Base-by-base conservation (phyloP, 2,888 invertebrate genomes). In the Drosophila parthenogenetica region DNA sequence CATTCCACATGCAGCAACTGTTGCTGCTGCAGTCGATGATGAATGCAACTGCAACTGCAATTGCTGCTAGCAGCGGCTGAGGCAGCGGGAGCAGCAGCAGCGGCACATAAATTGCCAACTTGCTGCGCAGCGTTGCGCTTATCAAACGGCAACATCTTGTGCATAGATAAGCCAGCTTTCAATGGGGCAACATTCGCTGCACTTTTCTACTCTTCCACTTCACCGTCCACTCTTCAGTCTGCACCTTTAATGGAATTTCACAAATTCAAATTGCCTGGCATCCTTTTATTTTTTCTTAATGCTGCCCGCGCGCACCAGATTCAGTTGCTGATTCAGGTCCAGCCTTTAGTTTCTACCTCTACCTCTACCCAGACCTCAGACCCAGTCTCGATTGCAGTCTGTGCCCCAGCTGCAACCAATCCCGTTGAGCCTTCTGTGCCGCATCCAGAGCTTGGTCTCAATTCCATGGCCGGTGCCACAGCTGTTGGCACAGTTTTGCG, bases 201-300 rank as follows among this genome's bases (percentile, higher is more conserved):
- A 50, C 53, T 37, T 46, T 40, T 32, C 43, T 49, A 40, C 17
- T 60, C 22, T 43, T 50, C 13, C 17, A 22, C 51, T 32, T 16
- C 48, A 19, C 17, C 14, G 5, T 10, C 40, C 17, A 3, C 16
- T 10, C 43, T 35, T 5, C 50, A 29, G 22, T 61, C 77, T 32
- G 48, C 73, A 58, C 35, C 65, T 64, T 65, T 88, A 83, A 86
- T 87, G 87, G 84, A 89, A 85, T 85, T 85, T 87, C 89, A 86
- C 89, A 85, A 85, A 85, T 87, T 85, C 79, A 89, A 85, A 85
- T 85, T 89, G 87, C 87, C 83, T 73, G 82, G 88, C 88, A 87
- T 85, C 82, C 82, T 82, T 29, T 29, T 29, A 22, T 29, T 29
- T 25, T 25, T 25, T 75, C 87, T 85, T 32, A 83, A 74, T 83